These are phyloP conservation scores for Brachionus paranguensis DNA, from an alignment of 1,140 invertebrate species.

Conservation along the genomic window DNA sequence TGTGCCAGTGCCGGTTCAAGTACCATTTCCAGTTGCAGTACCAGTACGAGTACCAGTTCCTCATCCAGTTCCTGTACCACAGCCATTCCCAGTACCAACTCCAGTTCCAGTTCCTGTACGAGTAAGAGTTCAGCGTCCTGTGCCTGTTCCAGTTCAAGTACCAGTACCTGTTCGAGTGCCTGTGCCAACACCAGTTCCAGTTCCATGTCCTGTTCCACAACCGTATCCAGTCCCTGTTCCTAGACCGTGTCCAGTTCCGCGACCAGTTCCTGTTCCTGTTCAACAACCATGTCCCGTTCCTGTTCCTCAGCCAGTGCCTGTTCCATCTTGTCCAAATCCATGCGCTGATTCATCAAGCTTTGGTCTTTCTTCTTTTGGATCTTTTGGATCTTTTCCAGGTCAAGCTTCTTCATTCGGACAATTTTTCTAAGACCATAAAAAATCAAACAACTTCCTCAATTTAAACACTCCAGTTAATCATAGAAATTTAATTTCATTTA, in stretches of 20 bases:
- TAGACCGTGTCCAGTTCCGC: neutral
- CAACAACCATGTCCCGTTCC: neutral
- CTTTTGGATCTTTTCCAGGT: neutral
- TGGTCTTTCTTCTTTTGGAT: neutral
- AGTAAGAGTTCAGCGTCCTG: conserved; percentile 16
- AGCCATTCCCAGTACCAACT: neutral
- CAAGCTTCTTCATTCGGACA: neutral
- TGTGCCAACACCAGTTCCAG: neutral
- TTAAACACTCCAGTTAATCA: neutral
- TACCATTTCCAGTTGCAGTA: neutral
- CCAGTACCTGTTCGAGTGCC: conserved; percentile 15
- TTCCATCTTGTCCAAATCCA: neutral
- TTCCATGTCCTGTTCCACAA: neutral
- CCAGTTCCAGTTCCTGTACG: neutral
- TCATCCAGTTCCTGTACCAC: neutral
- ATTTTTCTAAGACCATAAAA: neutral
- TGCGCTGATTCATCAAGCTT: neutral
- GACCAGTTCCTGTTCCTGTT: neutral
- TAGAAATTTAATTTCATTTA: neutral
- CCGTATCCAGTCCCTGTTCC: neutral
- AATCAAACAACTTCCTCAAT: no score
- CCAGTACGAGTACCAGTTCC: neutral
- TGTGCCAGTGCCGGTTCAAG: neutral
- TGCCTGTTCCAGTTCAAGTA: neutral
- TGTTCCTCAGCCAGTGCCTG: neutral